Evolutionary conservation across 2,113 vertebrate species (phyloP).

Genomic region (Danio rerio): DNA sequence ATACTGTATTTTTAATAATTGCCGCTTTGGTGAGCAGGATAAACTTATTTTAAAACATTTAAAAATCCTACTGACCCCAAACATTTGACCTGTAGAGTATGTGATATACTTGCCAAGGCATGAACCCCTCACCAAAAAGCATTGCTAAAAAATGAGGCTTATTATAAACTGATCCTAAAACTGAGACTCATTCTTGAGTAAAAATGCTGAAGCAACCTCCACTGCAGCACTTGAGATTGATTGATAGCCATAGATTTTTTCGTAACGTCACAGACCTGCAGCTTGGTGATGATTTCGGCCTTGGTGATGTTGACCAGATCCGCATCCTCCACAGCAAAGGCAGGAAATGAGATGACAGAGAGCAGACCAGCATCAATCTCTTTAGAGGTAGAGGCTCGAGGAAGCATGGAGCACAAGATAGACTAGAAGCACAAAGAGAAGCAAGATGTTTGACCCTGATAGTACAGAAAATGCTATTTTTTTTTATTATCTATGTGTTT

Average conservation of each 20-base stretch:
- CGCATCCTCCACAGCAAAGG: conserved; percentile 95
- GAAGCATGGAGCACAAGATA: conserved; percentile 97
- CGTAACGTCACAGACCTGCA: conserved; percentile 80
- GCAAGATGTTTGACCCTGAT: conserved; percentile 1
- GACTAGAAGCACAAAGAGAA: conserved; percentile 75
- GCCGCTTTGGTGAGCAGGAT: no score
- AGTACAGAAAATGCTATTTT: no score
- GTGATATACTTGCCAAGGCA: not conserved
- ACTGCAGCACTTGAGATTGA: not conserved
- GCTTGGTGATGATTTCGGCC: conserved; percentile 92
- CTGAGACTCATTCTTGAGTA: not conserved
- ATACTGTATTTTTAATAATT: no score
- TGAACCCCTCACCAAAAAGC: no score
- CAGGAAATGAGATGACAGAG: conserved; percentile 95
- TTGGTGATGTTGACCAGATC: conserved; percentile 93
- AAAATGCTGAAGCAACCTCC: not conserved
- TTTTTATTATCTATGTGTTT: no score
- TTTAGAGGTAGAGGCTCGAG: conserved; percentile 95
- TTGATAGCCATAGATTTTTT: not conserved
- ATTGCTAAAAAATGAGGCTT: no score
- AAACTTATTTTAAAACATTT: no score
- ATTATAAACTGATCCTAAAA: not conserved
- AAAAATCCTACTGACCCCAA: no score
- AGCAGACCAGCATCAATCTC: conserved; percentile 97
- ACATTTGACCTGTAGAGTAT: no score